These are phyloP conservation scores for Galeopterus variegatus DNA, from an alignment of 2,113 vertebrate species.

Conservation along the genomic window DNA sequence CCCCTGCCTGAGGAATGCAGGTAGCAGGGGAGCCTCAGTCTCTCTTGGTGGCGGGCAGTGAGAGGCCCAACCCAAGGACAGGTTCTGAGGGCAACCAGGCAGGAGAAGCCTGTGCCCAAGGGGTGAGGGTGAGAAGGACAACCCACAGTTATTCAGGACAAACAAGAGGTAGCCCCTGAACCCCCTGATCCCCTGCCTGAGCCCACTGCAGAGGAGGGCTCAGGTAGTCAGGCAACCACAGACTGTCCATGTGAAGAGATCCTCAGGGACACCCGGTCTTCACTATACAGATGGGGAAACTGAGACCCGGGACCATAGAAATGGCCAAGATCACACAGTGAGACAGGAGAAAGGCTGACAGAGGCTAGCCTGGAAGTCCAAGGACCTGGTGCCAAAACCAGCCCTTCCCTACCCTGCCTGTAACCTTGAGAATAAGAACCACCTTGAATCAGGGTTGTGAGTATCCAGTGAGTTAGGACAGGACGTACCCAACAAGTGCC, in stretches of 20 bases:
- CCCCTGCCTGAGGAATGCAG: not conserved
- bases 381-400: not conserved
- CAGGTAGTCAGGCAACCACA: not conserved
- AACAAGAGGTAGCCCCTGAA: not conserved
- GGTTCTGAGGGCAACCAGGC: not conserved
- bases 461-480: not conserved
- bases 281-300: not conserved
- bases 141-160: not conserved
- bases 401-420: not conserved
- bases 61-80: not conserved
- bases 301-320: not conserved
- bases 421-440: not conserved
- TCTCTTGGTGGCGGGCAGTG: not conserved
- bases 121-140: not conserved
- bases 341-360: too few relatives aligned
- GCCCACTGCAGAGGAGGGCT: not conserved
- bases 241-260: too few relatives aligned
- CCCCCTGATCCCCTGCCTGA: not conserved
- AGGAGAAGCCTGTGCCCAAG: not conserved
- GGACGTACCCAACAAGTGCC: not conserved
- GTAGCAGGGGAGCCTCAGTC: not conserved
- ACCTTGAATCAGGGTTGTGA: not conserved
- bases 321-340: not conserved
- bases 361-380: not conserved
- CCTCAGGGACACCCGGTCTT: not conserved